Conservation (phyloP, 2,797 vertebrate genomes). For the Xenops minutus region DNA sequence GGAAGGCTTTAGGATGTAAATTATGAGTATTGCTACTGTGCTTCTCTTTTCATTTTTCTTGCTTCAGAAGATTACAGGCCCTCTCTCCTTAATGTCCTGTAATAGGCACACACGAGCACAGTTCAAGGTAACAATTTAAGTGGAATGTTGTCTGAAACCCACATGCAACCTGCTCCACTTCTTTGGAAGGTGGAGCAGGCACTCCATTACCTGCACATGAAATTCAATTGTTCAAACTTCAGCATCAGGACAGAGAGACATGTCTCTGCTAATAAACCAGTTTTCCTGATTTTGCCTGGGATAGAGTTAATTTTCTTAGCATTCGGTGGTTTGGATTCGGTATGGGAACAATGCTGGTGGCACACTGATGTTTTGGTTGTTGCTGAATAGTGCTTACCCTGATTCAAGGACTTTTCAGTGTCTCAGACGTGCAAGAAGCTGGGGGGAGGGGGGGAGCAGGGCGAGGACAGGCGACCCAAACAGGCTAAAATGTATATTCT, state of each 20-base stretch:
- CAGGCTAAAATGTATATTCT: background rate
- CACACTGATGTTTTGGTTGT: background rate
- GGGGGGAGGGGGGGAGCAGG: background rate
- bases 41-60: background rate
- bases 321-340: background rate
- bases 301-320: background rate
- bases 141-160: background rate
- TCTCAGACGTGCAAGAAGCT: background rate
- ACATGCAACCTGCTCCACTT: background rate
- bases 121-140: background rate
- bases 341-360: background rate
- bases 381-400: background rate
- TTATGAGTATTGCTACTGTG: background rate
- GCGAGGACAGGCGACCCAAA: background rate
- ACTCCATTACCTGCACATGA: background rate
- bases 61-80: background rate
- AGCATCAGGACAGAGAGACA: background rate
- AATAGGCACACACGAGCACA: background rate
- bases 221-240: background rate
- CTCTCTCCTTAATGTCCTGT: background rate
- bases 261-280: background rate
- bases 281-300: background rate
- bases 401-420: background rate
- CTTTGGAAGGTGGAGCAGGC: constrained; percentile 10
- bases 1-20: background rate